phyloP scores from a whole-genome alignment of 2,888 invertebrate genomes.

The Salticus scenicus region DNA sequence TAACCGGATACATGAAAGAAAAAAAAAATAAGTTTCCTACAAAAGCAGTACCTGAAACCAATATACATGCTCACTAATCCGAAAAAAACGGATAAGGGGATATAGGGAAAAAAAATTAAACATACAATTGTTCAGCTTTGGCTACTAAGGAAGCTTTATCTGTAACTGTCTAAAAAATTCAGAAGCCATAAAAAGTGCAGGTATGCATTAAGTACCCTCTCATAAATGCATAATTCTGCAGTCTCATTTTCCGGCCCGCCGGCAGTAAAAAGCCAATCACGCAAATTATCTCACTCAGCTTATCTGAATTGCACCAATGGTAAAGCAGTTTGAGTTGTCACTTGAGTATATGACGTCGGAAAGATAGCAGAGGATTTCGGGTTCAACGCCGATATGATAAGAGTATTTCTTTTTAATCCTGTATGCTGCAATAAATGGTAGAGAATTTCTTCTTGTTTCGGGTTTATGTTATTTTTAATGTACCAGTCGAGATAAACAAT shows the following conservation, averaged over 20 bases:
- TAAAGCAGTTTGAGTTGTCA: conserved; percentile 27
- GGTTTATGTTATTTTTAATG: too few species aligned
- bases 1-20: neutral
- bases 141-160: conserved; percentile 9
- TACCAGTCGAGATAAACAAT: too few species aligned
- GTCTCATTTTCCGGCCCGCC: conserved; percentile 49
- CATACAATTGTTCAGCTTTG: neutral
- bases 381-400: conserved; percentile 30
- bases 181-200: conserved; percentile 43
- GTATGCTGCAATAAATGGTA: neutral
- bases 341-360: neutral
- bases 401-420: neutral
- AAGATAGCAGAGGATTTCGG: conserved; percentile 42
- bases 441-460: neutral
- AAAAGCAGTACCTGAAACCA: neutral
- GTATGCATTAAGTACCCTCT: conserved; percentile 23
- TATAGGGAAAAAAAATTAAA: too few species aligned
- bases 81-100: too few species aligned
- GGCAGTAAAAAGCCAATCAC: conserved; percentile 62
- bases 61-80: neutral
- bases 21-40: neutral
- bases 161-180: neutral
- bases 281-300: conserved; percentile 53
- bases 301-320: conserved; percentile 56
- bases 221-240: conserved; percentile 53